Conservation (phyloP, 2,797 vertebrate species). For the Amphiprion clarkii region DNA sequence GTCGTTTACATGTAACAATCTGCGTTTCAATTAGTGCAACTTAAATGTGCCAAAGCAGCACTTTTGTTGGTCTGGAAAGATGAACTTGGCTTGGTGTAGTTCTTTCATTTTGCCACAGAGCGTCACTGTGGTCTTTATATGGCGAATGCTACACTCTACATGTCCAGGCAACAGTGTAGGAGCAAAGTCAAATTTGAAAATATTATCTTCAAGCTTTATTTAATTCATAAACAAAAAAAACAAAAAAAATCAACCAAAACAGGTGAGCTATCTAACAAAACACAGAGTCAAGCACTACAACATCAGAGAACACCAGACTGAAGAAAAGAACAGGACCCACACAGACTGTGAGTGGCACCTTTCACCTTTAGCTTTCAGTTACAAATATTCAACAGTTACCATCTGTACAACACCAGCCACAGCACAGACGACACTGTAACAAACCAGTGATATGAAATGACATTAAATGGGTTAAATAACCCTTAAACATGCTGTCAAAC, state of each 20-base stretch:
- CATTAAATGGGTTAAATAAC: constrained; percentile 19
- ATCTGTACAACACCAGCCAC: constrained; percentile 31
- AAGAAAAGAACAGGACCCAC: constrained; percentile 37
- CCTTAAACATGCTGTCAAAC: constrained; percentile 16
- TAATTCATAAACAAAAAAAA: constrained; percentile 70
- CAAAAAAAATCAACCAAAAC: constrained; percentile 37
- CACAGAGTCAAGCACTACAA: constrained; percentile 60
- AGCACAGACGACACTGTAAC: constrained; percentile 23
- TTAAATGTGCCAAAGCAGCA: not conserved
- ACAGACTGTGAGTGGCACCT: constrained; percentile 27
- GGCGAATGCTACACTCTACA: not conserved
- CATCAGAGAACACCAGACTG: constrained; percentile 44
- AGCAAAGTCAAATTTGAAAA: not conserved
- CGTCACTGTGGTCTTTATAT: constrained; percentile 46
- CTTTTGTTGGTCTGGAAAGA: not conserved
- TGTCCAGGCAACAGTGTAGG: not conserved
- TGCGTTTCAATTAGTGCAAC: not conserved
- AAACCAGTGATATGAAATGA: constrained; percentile 50
- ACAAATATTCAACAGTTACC: constrained; percentile 58
- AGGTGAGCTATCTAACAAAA: constrained; percentile 63
- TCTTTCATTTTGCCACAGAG: constrained; percentile 45
- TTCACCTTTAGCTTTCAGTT: constrained; percentile 18
- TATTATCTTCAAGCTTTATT: constrained; percentile 68
- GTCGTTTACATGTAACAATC: too few species aligned
- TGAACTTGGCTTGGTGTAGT: constrained; percentile 12